Evolutionary conservation across 2,113 vertebrate genomes (phyloP).

Genomic region (Austrofundulus limnaeus): DNA sequence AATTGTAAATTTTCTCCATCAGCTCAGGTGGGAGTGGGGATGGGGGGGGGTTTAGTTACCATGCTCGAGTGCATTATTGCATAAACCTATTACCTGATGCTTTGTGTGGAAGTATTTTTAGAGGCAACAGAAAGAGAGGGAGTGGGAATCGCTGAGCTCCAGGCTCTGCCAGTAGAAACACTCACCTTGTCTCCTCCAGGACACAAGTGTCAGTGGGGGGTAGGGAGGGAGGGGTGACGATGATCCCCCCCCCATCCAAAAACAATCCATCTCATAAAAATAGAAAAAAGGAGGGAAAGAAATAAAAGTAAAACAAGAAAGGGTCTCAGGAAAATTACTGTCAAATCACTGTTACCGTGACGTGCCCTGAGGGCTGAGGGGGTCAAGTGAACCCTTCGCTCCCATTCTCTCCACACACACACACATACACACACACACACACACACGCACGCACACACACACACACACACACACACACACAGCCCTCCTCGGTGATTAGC

Average conservation of each 20-base stretch:
- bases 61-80: constrained; percentile 50
- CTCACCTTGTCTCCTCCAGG: constrained; percentile 44
- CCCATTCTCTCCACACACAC: too few species aligned
- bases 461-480: too few species aligned
- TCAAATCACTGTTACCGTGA: too few species aligned
- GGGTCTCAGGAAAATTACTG: too few species aligned
- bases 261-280: constrained; percentile 1
- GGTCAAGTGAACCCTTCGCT: too few species aligned
- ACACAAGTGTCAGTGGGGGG: constrained; percentile 65
- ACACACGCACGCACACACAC: too few species aligned
- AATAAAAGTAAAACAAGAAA: too few species aligned
- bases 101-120: constrained; percentile 71
- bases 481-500: too few species aligned
- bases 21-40: too few species aligned
- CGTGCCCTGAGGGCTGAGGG: too few species aligned
- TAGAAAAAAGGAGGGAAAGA: not conserved
- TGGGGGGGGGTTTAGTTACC: too few species aligned
- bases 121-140: constrained; percentile 6
- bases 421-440: too few species aligned
- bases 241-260: constrained; percentile 20
- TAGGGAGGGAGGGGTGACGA: constrained; percentile 11
- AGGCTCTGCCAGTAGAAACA: not conserved
- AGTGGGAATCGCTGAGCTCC: constrained; percentile 27
- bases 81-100: constrained; percentile 70
- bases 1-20: constrained; percentile 7